Base-by-base conservation (phyloP, 2,888 invertebrate species). In the Lasioglossum lativentre region DNA sequence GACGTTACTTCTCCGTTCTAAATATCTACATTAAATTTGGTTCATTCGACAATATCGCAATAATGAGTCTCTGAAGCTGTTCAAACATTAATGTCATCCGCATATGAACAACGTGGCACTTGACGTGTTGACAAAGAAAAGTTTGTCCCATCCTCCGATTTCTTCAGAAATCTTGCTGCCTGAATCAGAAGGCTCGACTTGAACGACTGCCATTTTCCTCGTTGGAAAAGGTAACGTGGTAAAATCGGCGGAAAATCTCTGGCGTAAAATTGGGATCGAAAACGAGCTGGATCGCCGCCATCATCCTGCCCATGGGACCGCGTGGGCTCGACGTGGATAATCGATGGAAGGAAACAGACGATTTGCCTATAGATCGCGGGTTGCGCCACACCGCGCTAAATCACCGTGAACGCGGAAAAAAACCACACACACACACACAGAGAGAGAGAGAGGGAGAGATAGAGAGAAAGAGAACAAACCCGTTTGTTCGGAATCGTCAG, bases 401-500 rank as follows among this genome's bases (percentile, higher is more conserved):
- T 78, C 73, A 77, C 30, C 40, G 2, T 14, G 38, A 38, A 30
- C 19, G 8, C 19, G 16, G 19, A 38, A 34, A 38, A 34, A 68
- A 34, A 34, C 34, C 34, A 34, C 2, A 34, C 34, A 34, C 34
- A 34, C 34, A 34, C 34, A 34, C 34, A 34, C 34, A 34, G 2
- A 34, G 2, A 38, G 10, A 34, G 23, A 52, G 2, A 2, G 1
- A 4, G 8, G 8, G 27, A 5, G 19, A 34, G 1, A 6, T 0
- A 45, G 16, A 4, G 6, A 19, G 2, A 19, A 6, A 45, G 23
- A 34, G 45, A 82, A 14, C 42, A 12, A 19, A 34, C 5, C 68
- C 73, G 59, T 75, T 76, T 74, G 63, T 77, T 47, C 42, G 59
- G 74, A 71, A 63, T 77, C 73, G 85, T 80, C 78, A 34, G 70